Evolutionary conservation across 2,113 vertebrate genomes (phyloP).

Genomic region (Nerophis lumbriciformis): DNA sequence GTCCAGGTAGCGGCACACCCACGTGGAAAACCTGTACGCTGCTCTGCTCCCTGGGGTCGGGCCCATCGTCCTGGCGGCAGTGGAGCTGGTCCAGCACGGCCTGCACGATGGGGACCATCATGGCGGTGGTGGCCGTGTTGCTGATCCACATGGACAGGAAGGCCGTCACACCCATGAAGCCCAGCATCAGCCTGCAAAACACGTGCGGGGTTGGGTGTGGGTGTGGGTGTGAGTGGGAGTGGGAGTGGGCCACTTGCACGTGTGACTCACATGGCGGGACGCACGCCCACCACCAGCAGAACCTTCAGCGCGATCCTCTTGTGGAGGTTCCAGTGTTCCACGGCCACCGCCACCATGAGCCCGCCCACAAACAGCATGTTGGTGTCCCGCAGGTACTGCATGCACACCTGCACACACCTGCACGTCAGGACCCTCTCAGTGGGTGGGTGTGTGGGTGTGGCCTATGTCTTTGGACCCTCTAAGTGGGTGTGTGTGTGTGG

Average conservation of each 20-base stretch:
- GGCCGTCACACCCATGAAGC: slow-evolving; percentile 90
- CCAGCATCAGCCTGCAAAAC: slow-evolving; percentile 84
- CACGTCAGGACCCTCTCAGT: no score
- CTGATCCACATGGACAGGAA: slow-evolving; percentile 99
- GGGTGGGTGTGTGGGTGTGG: no score
- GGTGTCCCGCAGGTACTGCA: slow-evolving; percentile 96
- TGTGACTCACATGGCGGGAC: slow-evolving; percentile 82
- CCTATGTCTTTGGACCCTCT: no score
- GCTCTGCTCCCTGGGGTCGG: slow-evolving; percentile 2
- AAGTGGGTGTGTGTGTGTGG: no score
- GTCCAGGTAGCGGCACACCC: neutral
- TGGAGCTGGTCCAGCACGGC: slow-evolving; percentile 86
- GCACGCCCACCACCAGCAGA: slow-evolving; percentile 83
- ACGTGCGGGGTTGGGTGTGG: no score
- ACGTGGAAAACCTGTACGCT: neutral
- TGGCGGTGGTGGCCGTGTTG: slow-evolving; percentile 93
- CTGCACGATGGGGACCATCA: slow-evolving; percentile 96
- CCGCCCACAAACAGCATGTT: slow-evolving; percentile 95
- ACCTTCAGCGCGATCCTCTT: slow-evolving; percentile 87
- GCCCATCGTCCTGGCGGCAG: neutral
- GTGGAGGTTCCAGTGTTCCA: slow-evolving; percentile 93
- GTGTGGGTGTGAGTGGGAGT: no score
- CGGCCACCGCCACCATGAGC: slow-evolving; percentile 85
- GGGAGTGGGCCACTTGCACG: no score
- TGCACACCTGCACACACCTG: slow-evolving; percentile 76